phyloP scores from a whole-genome alignment of 2,888 invertebrate species.

The Trichacis sp. region DNA sequence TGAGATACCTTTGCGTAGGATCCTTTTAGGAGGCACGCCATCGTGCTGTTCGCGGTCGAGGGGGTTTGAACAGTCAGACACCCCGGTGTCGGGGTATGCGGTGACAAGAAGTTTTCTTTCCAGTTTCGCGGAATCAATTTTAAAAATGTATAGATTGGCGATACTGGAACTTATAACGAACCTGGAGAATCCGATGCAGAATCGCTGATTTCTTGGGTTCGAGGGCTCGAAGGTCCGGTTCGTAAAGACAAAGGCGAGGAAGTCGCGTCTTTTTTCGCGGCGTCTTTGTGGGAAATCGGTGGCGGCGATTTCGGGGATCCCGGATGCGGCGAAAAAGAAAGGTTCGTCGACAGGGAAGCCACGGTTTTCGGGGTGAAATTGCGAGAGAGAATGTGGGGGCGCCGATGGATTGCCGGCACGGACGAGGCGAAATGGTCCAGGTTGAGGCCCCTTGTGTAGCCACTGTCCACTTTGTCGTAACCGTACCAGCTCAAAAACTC shows the following conservation, averaged over 20 bases:
- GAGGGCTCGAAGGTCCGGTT: slow-evolving; percentile 51
- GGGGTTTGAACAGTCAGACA: too few relatives aligned
- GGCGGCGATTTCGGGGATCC: slow-evolving; percentile 47
- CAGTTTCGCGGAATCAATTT: too few relatives aligned
- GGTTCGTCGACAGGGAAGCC: slow-evolving; percentile 46
- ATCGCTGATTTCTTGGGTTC: slow-evolving; percentile 51
- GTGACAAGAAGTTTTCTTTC: too few relatives aligned
- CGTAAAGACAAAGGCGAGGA: slow-evolving; percentile 49
- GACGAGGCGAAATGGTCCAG: slow-evolving; percentile 65
- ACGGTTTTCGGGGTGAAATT: slow-evolving; percentile 32
- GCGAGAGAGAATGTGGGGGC: slow-evolving; percentile 36
- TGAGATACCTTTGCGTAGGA: too few relatives aligned
- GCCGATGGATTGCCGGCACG: slow-evolving; percentile 45
- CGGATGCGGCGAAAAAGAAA: slow-evolving; percentile 47
- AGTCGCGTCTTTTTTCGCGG: slow-evolving; percentile 34
- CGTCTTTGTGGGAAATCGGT: slow-evolving; percentile 45
- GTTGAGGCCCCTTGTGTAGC: slow-evolving; percentile 73
- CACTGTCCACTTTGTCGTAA: slow-evolving; percentile 79
- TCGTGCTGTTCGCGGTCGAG: too few relatives aligned
- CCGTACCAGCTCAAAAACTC: slow-evolving; percentile 94
- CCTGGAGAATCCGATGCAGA: slow-evolving; percentile 55
- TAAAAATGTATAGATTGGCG: background rate
- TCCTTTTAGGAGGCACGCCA: too few relatives aligned
- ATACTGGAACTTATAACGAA: slow-evolving; percentile 16
- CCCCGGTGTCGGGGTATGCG: too few relatives aligned